phyloP scores from a whole-genome alignment of 2,797 vertebrate species.

The Tokudaia tokunoshimensis region DNA sequence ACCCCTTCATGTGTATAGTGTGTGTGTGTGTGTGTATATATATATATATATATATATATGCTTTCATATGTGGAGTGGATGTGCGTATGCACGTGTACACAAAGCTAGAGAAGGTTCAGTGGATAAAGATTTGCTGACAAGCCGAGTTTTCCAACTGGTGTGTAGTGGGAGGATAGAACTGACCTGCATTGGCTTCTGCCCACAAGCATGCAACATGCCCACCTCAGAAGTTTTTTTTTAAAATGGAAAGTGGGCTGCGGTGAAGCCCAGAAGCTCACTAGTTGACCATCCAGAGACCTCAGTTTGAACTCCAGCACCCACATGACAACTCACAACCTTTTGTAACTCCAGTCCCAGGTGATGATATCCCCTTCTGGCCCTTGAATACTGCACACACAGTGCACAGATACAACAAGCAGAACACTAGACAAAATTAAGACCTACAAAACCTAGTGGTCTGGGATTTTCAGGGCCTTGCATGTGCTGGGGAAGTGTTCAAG shows the following conservation, averaged over 20 bases:
- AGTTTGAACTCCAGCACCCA: not conserved
- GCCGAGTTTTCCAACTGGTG: not conserved
- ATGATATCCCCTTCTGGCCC: not conserved
- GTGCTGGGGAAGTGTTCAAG: not conserved
- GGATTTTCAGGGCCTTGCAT: not conserved
- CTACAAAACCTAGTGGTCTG: not conserved
- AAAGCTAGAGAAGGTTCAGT: not conserved
- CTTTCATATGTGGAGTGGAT: not conserved
- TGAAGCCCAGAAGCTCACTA: not conserved
- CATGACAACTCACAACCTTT: not conserved
- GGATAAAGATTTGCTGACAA: not conserved
- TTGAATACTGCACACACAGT: not conserved
- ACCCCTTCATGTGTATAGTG: not conserved
- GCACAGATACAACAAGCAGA: not conserved
- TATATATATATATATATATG: not conserved
- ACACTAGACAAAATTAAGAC: not conserved
- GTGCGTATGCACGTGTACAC: not conserved
- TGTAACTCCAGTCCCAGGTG: not conserved
- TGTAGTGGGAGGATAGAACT: not conserved
- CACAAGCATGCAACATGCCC: not conserved
- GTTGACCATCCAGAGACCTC: not conserved
- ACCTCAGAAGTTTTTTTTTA: not conserved
- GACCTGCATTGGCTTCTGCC: not conserved
- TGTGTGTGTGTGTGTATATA: not conserved
- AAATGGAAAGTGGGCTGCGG: not conserved